Evolutionary conservation across 2,797 vertebrate genomes (phyloP).

Genomic region (Spinus olivaceus): DNA sequence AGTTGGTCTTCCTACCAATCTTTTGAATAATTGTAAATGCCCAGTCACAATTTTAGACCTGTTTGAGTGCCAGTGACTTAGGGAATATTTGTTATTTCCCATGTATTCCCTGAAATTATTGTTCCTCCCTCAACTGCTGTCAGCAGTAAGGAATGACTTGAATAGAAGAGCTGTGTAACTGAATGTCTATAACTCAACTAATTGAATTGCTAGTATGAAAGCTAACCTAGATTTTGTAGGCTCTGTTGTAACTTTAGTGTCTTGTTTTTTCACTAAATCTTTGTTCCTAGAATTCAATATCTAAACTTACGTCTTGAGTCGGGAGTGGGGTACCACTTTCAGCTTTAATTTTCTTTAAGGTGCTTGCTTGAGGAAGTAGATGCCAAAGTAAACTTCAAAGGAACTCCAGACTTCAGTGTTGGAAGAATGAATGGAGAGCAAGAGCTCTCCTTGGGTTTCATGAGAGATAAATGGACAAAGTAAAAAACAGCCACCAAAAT

Average conservation of each 20-base stretch:
- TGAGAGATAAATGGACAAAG: conserved; percentile 51
- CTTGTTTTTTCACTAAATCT: conserved; percentile 64
- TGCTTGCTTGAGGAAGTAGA: conserved; percentile 70
- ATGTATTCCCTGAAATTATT: conserved; percentile 48
- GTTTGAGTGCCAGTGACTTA: conserved; percentile 59
- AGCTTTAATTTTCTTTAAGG: conserved; percentile 59
- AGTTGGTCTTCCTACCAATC: conserved; percentile 51
- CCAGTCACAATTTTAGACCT: conserved; percentile 53
- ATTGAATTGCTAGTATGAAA: conserved; percentile 63
- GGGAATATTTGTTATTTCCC: conserved; percentile 58
- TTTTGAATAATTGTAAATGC: conserved; percentile 36
- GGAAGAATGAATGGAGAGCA: conserved; percentile 14
- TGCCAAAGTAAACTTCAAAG: conserved; percentile 61
- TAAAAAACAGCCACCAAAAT: conserved; percentile 6
- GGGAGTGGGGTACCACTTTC: conserved; percentile 58
- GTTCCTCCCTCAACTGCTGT: conserved; percentile 50
- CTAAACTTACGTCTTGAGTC: conserved; percentile 50
- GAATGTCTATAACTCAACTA: conserved; percentile 66
- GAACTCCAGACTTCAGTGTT: conserved; percentile 48
- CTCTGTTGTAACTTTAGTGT: conserved; percentile 66
- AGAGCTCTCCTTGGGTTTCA: conserved; percentile 52
- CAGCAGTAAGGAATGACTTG: conserved; percentile 62
- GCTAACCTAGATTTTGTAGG: conserved; percentile 69
- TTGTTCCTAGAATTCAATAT: conserved; percentile 58
- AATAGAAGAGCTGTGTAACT: conserved; percentile 66